Base-by-base conservation (phyloP, 2,888 invertebrate genomes). In the Agriopis leucophaearia region DNA sequence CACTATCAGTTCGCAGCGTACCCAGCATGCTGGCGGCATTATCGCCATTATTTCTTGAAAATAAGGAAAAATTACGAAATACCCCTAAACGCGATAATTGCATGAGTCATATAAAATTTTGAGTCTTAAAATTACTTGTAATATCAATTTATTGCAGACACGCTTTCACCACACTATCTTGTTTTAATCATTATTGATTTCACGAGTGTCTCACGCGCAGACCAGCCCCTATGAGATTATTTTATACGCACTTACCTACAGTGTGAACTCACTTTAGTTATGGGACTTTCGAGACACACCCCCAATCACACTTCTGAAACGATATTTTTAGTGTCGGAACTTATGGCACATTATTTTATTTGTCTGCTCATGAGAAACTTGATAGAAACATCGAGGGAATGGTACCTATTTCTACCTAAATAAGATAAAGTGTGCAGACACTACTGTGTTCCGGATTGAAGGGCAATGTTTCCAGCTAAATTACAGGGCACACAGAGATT, bases 131-230 rank as follows among this genome's bases (percentile, higher is more conserved):
- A 9, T 36, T 36, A 47, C 8, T 6, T 47, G 8, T 15, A n/a
- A n/a, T 13, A 51, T 64, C 50, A 0, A 10, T 64, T 57, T 64
- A 51, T 51, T 8, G 12, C 15, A 10, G 57, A 57, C 64, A 64
- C 64, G 57, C 57, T 57, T 64, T 50, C 50, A 8, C 44, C 16
- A 42, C 40, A 42, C 52, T 16, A 12, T 40, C 8, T n/a, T 18
- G 8, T 9, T 1, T 1, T 42, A 42, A 50, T 56, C 50, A 51
- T 50, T 57, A 57, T 50, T 51, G 35, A 6, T 27, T 10, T 8
- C 64, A 64, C 64, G 64, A 57, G 57, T 13, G 36, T 51, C 13
- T 36, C 64, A 64, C 44, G 64, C 44, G 16, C 56, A 10, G 13
- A 50, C 64, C 56, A 47, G 63, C 56, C 63, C 42, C 15, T 15